Conservation (phyloP, 2,797 vertebrate species). For the Gymnoscopelus microlampas region DNA sequence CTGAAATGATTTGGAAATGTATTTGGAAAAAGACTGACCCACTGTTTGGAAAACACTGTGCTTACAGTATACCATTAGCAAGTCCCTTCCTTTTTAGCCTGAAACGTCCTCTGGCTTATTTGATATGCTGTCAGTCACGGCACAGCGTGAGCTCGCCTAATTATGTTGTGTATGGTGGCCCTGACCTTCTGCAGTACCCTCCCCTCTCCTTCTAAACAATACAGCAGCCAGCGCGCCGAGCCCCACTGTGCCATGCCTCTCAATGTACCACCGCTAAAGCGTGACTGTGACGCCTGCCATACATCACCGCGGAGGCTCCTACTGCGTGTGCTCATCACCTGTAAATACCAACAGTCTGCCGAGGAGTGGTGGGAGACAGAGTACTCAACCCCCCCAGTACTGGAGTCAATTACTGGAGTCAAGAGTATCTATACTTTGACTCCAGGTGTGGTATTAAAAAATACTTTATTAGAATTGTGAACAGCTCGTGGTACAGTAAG, state of each 20-base stretch:
- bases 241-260: conserved; percentile 65
- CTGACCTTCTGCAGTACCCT: conserved; percentile 68
- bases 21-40: no score
- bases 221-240: conserved; percentile 18
- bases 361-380: conserved; percentile 31
- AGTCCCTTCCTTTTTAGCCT: not conserved
- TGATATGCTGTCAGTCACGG: conserved; percentile 51
- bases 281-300: conserved; percentile 74
- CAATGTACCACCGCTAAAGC: conserved; percentile 67
- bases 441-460: no score
- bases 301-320: conserved; percentile 65
- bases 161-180: conserved; percentile 44
- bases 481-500: no score
- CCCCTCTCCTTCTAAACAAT: conserved; percentile 35
- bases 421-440: no score
- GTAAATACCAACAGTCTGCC: conserved; percentile 80
- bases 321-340: conserved; percentile 72
- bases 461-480: no score
- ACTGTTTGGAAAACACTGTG: no score
- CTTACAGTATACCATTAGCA: not conserved
- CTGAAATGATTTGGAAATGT: no score
- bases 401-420: no score
- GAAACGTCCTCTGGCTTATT: conserved; percentile 33
- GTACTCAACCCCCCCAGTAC: no score
- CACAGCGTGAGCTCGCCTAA: conserved; percentile 55